These are phyloP conservation scores for Panagrolaimus sp. DNA, from an alignment of 1,140 invertebrate genomes.

Conservation along the genomic window DNA sequence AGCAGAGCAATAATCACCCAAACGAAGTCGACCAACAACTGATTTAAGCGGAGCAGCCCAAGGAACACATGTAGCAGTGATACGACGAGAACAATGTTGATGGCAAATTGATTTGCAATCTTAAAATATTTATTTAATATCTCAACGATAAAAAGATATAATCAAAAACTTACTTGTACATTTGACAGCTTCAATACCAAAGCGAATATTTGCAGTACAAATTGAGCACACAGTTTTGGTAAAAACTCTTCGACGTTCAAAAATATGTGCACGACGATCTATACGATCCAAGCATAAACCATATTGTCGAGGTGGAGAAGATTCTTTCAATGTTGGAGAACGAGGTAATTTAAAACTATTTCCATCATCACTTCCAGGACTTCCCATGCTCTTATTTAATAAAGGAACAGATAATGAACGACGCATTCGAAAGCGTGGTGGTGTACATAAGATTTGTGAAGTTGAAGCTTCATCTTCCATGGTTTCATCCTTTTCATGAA, in stretches of 20 bases:
- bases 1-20: constrained; percentile 62
- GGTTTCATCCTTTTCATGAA: no score
- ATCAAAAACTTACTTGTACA: not conserved
- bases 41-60: constrained; percentile 7
- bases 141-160: not conserved
- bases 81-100: constrained; percentile 21
- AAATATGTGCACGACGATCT: not conserved
- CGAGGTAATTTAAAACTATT: not conserved
- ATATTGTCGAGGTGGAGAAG: not conserved
- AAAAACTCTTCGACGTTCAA: not conserved
- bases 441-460: no score
- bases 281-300: not conserved
- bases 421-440: not conserved
- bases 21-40: constrained; percentile 20
- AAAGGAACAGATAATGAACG: not conserved
- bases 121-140: not conserved
- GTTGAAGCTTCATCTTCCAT: no score
- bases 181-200: not conserved
- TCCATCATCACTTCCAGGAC: not conserved
- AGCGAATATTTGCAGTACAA: not conserved
- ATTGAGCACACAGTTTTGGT: not conserved
- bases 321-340: no score
- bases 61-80: constrained; percentile 42
- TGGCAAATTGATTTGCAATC: constrained; percentile 35
- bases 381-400: not conserved